Evolutionary conservation across 2,888 invertebrate genomes (phyloP), one percentile per base, ranked within the genome.

Genomic region (Phanerotoma sp.): DNA sequence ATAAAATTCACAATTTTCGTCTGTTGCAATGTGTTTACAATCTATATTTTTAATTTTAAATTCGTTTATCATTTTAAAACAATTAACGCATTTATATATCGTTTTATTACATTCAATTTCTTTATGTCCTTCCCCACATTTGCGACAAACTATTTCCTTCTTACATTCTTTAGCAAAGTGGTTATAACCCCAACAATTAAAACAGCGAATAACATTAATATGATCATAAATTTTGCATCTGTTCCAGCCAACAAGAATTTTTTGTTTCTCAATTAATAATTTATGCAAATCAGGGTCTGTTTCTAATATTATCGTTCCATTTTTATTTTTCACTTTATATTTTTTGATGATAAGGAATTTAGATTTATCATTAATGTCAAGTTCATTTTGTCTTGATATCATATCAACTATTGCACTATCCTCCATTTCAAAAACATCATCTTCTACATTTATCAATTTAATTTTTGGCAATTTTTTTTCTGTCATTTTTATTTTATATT

Each of bases 101-200:
- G 32, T 10, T n/a, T 15, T 21, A 18, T 41, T 18, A 21, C 60
- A 60, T 20, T 50, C 50, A 11, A 33, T 51, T 1, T 30, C 25
- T 2, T 28, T 20, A 30, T 60, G 56, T 3, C 32, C 9, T 16
- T 40, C 28, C 1, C 46, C 56, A 22, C 57, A 60, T 16, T 47
- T 53, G 11, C 51, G 20, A 10, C 57, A 60, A 3, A 10, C 30
- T 20, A 35, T 42, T 10, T 22, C 37, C n/a, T 53, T 55, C 13
- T 20, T 47, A 37, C 54, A 60, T 11, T 57, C 57, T 16, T 47
- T 48, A 3, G 60, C 54, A 33, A 54, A 50, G 15, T 55, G 56
- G 25, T 60, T 40, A 41, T 15, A 53, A 1, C 60, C 57, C 4
- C 41, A 57, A 20, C 56, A 61, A 11, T 21, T 22, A n/a, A 22